Conservation (phyloP, 1,140 invertebrate genomes). For the Ditylenchus dipsaci region DNA sequence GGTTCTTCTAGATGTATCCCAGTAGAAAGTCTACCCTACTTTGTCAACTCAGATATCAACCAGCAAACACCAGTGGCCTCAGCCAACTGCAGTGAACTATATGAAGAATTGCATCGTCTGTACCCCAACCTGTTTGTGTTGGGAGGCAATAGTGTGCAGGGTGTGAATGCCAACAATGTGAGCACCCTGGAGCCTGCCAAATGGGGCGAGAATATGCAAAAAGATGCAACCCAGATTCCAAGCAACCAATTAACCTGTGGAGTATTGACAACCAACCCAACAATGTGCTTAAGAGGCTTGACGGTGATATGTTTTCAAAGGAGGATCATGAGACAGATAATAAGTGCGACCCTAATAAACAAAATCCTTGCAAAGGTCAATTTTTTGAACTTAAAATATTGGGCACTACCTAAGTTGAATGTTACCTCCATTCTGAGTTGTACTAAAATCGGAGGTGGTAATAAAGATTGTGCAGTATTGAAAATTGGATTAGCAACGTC, state of each 20-base stretch:
- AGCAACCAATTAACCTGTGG: background rate
- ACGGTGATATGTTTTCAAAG: background rate
- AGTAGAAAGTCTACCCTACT: conserved; percentile 23
- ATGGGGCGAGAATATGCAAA: background rate
- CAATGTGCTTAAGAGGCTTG: background rate
- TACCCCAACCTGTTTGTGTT: conserved; percentile 33
- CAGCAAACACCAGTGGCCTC: background rate
- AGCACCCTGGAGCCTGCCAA: background rate
- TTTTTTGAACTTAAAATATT: background rate
- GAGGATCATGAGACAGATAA: background rate
- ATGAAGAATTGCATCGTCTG: conserved; percentile 18
- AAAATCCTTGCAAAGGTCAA: conserved; percentile 16
- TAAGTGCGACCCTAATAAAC: conserved; percentile 6
- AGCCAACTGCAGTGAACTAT: conserved; percentile 27
- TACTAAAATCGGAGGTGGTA: too few species aligned
- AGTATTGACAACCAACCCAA: background rate
- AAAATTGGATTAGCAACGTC: too few species aligned
- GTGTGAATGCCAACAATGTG: background rate
- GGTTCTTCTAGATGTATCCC: conserved; percentile 25
- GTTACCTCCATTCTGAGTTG: too few species aligned
- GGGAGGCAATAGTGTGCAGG: background rate
- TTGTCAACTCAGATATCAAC: background rate
- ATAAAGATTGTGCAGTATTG: too few species aligned
- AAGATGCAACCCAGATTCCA: background rate
- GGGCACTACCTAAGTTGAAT: background rate